Conservation (phyloP, 2,113 vertebrate genomes). For the Odontophorus gujanensis region DNA sequence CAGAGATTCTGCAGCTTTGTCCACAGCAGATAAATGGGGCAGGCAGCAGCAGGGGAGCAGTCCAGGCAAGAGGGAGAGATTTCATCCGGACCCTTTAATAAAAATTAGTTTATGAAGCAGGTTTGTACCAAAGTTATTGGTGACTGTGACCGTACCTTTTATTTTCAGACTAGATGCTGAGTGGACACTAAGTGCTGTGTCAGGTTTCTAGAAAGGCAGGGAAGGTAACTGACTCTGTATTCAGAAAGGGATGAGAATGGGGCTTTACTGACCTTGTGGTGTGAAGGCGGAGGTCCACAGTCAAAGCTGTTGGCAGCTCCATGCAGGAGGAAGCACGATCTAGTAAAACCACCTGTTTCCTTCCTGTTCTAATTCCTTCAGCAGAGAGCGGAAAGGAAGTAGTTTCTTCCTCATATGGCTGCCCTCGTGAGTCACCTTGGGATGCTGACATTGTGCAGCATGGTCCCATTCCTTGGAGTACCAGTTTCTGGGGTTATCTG, state of each 20-base stretch:
- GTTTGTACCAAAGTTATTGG: neutral
- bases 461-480: neutral
- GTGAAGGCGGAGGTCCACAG: neutral
- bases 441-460: accelerated
- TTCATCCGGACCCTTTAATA: accelerated
- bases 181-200: neutral
- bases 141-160: neutral
- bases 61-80: neutral
- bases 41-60: neutral
- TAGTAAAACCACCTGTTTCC: neutral
- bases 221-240: neutral
- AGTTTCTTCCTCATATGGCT: neutral
- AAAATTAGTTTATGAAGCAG: neutral
- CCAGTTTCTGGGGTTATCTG: neutral
- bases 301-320: neutral
- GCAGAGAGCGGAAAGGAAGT: neutral
- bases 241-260: neutral
- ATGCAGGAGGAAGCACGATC: neutral
- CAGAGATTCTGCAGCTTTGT: neutral
- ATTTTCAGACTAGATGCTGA: neutral
- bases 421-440: neutral
- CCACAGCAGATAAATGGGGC: neutral
- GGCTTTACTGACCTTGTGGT: neutral
- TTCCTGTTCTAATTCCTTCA: neutral
- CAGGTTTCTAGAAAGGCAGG: neutral